These are phyloP conservation scores for Muscicapa adusta DNA, from an alignment of 2,113 vertebrate species.

Conservation along the genomic window DNA sequence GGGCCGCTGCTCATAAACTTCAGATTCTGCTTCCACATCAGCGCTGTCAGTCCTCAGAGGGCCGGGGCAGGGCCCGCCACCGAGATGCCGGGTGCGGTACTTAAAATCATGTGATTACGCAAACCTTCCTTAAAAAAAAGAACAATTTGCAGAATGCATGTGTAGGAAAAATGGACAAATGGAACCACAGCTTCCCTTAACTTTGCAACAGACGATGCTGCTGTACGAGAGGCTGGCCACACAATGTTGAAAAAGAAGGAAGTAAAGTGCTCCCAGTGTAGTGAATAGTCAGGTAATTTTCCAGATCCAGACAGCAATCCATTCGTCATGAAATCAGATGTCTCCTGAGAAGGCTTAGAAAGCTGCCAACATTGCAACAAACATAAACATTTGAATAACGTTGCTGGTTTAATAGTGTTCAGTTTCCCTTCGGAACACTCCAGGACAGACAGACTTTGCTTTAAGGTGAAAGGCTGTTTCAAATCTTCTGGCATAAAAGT, in stretches of 20 bases:
- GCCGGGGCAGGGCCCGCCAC: fast-evolving
- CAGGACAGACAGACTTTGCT: not conserved
- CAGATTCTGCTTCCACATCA: fast-evolving
- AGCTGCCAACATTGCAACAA: not conserved
- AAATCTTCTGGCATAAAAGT: not conserved
- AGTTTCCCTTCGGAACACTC: not conserved
- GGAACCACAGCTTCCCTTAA: not conserved
- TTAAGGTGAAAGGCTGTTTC: not conserved
- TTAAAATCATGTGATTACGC: fast-evolving
- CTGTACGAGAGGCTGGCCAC: not conserved
- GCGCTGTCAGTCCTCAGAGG: fast-evolving
- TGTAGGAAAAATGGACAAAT: not conserved
- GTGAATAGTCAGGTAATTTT: not conserved
- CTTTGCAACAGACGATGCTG: not conserved
- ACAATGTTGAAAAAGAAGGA: not conserved
- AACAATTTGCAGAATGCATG: fast-evolving
- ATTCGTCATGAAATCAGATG: constrained; percentile 68
- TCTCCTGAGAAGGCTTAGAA: constrained; percentile 44
- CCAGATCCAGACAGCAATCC: constrained; percentile 1
- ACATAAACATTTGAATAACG: not conserved
- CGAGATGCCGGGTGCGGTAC: fast-evolving
- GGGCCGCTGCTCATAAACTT: not conserved
- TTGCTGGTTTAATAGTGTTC: not conserved
- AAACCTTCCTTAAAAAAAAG: not conserved
- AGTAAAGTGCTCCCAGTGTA: not conserved